Percentiles rank a stretch among this genome's conserved stretches.
These are phyloP conservation scores for Lasioglossum baleicum DNA, from an alignment of 1,140 invertebrate genomes.

Conservation along the genomic window DNA sequence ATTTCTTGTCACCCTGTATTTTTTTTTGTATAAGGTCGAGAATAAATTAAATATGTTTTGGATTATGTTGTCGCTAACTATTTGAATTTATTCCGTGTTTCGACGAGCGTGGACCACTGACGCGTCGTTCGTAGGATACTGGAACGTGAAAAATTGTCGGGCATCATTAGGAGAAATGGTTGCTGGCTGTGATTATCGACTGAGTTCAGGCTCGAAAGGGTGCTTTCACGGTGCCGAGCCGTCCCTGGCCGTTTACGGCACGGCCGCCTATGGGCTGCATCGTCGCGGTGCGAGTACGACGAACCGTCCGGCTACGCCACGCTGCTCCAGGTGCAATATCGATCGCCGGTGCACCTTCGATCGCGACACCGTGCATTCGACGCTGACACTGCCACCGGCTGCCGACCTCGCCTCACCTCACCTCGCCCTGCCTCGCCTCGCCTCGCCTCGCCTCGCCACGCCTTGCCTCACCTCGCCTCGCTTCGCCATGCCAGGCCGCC, in stretches of 20 bases:
- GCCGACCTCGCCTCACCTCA: neutral
- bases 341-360: constrained; percentile 36
- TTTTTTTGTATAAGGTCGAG: too few species aligned
- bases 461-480: neutral
- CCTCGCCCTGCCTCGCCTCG: neutral
- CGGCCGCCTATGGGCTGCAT: constrained; percentile 34
- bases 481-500: neutral
- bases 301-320: constrained; percentile 11
- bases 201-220: constrained; percentile 22
- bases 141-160: too few species aligned
- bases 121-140: too few species aligned
- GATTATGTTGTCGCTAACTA: too few species aligned
- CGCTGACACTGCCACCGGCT: neutral
- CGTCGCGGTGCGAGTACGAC: constrained; percentile 39
- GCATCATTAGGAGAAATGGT: too few species aligned
- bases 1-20: too few species aligned
- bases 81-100: too few species aligned
- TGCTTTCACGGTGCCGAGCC: constrained; percentile 1
- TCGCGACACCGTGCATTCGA: constrained; percentile 12
- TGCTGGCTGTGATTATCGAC: too few species aligned
- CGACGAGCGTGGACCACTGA: too few species aligned
- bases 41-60: too few species aligned
- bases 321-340: constrained; percentile 47
- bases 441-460: too few species aligned
- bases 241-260: constrained; percentile 27